phyloP scores from a whole-genome alignment of 2,113 vertebrate species.

The Apus apus region DNA sequence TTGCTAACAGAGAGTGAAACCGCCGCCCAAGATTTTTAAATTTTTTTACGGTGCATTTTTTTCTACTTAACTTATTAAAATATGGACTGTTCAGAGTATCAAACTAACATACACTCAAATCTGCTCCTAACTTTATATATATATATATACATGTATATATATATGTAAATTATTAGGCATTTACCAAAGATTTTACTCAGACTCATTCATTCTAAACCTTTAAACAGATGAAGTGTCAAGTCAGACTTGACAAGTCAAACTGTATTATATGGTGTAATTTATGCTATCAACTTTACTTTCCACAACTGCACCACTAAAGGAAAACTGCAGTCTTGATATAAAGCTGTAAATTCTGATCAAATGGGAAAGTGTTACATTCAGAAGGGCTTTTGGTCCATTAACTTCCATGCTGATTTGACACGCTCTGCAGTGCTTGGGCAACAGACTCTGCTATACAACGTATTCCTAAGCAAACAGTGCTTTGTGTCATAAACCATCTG shows the following conservation, averaged over 20 bases:
- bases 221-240: not conserved
- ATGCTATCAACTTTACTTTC: not conserved
- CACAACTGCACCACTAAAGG: not conserved
- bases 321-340: slow-evolving; percentile 25
- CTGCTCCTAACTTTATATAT: not conserved
- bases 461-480: slow-evolving; percentile 79
- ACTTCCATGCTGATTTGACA: slow-evolving; percentile 77
- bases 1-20: not conserved
- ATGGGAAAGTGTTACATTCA: slow-evolving; percentile 75
- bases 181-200: not conserved
- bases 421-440: slow-evolving; percentile 69
- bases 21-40: not conserved
- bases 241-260: not conserved
- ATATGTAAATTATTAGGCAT: not conserved
- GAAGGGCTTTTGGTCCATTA: slow-evolving; percentile 76
- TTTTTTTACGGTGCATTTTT: not conserved
- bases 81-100: not conserved
- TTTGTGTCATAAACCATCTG: slow-evolving; percentile 81
- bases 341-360: slow-evolving; percentile 75
- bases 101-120: not conserved
- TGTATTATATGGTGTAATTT: not conserved
- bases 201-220: not conserved
- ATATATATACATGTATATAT: too few relatives aligned
- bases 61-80: not conserved
- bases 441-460: slow-evolving; percentile 68